Evolutionary conservation across 2,797 vertebrate species (phyloP).

Genomic region (Squalus acanthias): DNA sequence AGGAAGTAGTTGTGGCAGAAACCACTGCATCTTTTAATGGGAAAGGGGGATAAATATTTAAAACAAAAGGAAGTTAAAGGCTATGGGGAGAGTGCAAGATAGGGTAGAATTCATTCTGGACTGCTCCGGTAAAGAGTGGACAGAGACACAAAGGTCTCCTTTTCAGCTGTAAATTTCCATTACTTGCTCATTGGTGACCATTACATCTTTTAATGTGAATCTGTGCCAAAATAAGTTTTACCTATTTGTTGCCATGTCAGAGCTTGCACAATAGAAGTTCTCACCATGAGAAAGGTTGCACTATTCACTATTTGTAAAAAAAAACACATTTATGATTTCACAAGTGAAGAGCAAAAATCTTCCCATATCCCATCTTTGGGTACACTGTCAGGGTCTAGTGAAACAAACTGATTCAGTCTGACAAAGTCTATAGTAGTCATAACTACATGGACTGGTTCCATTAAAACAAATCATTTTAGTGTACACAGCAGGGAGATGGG

Average conservation of each 20-base stretch:
- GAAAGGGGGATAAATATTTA: not conserved
- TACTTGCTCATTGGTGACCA: not conserved
- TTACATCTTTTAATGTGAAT: not conserved
- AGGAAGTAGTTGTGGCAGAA: not conserved
- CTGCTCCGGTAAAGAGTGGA: too few species aligned
- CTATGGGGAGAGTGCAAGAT: not conserved
- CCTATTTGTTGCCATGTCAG: not conserved
- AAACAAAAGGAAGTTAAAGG: not conserved
- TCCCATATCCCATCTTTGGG: not conserved
- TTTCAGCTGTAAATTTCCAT: too few species aligned
- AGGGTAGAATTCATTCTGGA: not conserved
- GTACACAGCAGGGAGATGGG: not conserved
- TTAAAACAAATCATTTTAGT: not conserved
- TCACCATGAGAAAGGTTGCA: not conserved
- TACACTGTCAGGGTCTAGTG: not conserved
- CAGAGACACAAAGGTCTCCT: too few species aligned
- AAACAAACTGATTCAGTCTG: not conserved
- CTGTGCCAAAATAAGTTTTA: not conserved
- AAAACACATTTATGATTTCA: too few species aligned
- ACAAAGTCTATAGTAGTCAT: not conserved
- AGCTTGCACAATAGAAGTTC: not conserved
- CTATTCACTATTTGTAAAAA: not conserved
- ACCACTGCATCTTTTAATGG: not conserved
- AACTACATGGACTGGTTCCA: not conserved
- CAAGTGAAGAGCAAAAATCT: not conserved